phyloP scores from a whole-genome alignment of 2,888 invertebrate species.

The Parochlus steinenii region DNA sequence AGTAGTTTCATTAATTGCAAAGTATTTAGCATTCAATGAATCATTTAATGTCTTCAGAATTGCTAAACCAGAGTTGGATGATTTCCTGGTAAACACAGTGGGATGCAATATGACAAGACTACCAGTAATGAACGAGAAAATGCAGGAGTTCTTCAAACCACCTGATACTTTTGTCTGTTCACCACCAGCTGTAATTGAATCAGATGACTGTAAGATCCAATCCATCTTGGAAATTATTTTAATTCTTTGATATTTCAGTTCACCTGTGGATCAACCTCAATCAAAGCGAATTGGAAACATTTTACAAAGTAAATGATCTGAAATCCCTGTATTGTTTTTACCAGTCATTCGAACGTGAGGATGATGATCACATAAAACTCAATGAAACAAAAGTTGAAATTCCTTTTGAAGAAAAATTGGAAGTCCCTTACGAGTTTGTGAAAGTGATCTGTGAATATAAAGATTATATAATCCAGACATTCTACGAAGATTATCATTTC shows the following conservation, averaged over 20 bases:
- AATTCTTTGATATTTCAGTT: too few relatives aligned
- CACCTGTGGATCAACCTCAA: conserved; percentile 21
- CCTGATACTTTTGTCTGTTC: too few relatives aligned
- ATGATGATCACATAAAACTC: conserved; percentile 20
- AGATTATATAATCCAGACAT: conserved; percentile 26
- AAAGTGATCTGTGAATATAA: conserved; percentile 42
- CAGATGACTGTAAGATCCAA: too few relatives aligned
- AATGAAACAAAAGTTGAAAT: conserved; percentile 16
- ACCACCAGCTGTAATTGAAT: too few relatives aligned
- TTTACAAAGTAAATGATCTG: conserved; percentile 21
- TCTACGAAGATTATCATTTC: conserved; percentile 52
- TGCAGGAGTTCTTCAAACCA: too few relatives aligned
- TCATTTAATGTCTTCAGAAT: too few relatives aligned
- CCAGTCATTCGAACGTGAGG: conserved; percentile 20
- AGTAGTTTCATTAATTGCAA: too few relatives aligned
- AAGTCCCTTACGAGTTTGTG: conserved; percentile 46
- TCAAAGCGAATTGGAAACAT: conserved; percentile 18
- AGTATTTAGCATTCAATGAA: too few relatives aligned
- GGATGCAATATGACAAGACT: conserved; percentile 30
- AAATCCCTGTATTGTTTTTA: conserved; percentile 22
- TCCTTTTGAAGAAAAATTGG: conserved; percentile 20
- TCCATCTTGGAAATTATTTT: too few relatives aligned
- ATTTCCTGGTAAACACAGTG: conserved; percentile 26
- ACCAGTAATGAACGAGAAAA: conserved; percentile 23
- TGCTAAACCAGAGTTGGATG: too few relatives aligned